Conservation (phyloP, 2,113 vertebrate genomes). For the Sardina pilchardus region DNA sequence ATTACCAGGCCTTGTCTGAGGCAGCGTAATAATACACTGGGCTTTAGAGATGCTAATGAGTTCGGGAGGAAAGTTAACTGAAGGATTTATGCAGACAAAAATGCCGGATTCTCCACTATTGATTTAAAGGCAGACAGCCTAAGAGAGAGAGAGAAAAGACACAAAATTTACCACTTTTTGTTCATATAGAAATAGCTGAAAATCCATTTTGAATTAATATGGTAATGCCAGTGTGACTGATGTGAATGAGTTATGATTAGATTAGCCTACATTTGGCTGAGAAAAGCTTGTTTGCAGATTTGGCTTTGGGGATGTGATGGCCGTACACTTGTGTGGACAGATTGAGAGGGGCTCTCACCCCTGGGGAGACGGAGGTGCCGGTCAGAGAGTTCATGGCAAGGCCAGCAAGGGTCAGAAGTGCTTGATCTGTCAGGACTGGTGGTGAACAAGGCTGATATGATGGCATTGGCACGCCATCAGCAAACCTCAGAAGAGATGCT, state of each 20-base stretch:
- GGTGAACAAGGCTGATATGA: neutral
- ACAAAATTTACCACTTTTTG: neutral
- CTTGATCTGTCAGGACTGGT: neutral
- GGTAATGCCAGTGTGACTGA: neutral
- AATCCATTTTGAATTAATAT: slow-evolving; percentile 3
- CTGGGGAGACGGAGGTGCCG: neutral
- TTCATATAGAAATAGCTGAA: neutral
- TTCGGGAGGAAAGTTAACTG: slow-evolving; percentile 10
- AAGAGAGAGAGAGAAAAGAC: neutral
- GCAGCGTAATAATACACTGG: slow-evolving; percentile 58
- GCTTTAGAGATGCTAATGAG: slow-evolving; percentile 49
- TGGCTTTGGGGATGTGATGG: neutral
- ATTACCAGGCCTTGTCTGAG: slow-evolving; percentile 60
- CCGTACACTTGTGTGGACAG: neutral
- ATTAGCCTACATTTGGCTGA: neutral
- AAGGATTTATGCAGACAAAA: slow-evolving; percentile 8
- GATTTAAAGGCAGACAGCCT: neutral
- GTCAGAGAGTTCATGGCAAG: slow-evolving; percentile 19
- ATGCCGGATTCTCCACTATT: neutral
- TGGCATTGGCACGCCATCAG: neutral
- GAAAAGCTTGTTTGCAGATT: slow-evolving; percentile 15
- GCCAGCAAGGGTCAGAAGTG: slow-evolving; percentile 15
- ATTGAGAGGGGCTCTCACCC: neutral
- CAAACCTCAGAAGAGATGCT: neutral
- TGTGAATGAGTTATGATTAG: neutral